Base-by-base conservation (phyloP, 2,797 vertebrate genomes). In the Antennarius maculatus region DNA sequence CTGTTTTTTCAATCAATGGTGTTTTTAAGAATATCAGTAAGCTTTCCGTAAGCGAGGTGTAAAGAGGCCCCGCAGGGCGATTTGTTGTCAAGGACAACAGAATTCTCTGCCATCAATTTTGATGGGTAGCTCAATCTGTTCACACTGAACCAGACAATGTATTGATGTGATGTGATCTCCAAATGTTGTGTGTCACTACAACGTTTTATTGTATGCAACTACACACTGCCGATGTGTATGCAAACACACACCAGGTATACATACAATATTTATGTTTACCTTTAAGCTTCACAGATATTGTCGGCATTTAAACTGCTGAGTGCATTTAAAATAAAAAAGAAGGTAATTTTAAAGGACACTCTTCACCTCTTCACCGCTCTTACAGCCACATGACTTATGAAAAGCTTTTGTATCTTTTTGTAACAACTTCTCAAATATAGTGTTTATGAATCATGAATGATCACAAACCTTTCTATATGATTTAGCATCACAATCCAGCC, bases 51-150 rank as follows among this genome's bases (percentile, higher is more conserved):
- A 60, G 34, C 9, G 39, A 73, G 50, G 43, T 63, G 74, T 77
- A 39, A 62, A 69, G 61, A 54, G 41, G 54, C 51, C 47, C 69
- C n/a, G 49, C 17, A 7, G 66, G 42, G 69, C 4, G 0, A 7
- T 51, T 69, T 47, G 67, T 76, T 71, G 56, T 79, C 71, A 65
- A 42, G 53, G 62, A 57, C 71, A 56, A 49, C 72, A 59, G 45
- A 45, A 46, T 55, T 55, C 15, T 66, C 23, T 17, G 51, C 51
- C 48, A 47, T 51, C 5, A 15, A 23, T 56, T 45, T 51, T 48
- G 49, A 68, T 54, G 37, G 43, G 51, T 18, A 43, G 41, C 29
- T 68, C 42, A 53, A 13, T 42, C 49, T 9, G 18, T 13, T 59
- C 28, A 68, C 75, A 64, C 18, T 52, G 50, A 23, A 23, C 34